These are phyloP conservation scores for Stenopsyche tienmushanensis DNA, from an alignment of 1,140 invertebrate species.

Conservation along the genomic window DNA sequence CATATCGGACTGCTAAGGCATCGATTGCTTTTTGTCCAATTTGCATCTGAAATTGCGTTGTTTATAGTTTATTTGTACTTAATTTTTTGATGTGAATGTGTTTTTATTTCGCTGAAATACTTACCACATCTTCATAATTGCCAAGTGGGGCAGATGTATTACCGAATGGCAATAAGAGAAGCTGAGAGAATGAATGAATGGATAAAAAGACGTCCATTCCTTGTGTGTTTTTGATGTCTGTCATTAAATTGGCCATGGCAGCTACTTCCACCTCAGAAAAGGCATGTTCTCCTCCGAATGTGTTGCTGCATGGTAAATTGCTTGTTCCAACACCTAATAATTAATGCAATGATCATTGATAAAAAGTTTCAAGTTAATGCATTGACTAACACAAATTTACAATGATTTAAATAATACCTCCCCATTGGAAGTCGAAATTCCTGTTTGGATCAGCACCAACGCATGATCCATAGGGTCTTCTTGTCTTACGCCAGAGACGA, in stretches of 20 bases:
- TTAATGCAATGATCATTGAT: too few species aligned
- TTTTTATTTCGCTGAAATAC: conserved; percentile 27
- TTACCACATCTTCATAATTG: conserved; percentile 61
- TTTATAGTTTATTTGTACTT: conserved; percentile 38
- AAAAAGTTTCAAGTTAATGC: background rate
- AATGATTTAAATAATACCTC: conserved; percentile 39
- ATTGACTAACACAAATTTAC: background rate
- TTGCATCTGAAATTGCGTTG: conserved; percentile 19
- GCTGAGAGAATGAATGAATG: conserved; percentile 63
- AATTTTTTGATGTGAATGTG: background rate
- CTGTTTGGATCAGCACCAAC: conserved; percentile 58
- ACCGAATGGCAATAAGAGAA: conserved; percentile 60
- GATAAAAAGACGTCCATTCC: conserved; percentile 57
- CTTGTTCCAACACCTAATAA: conserved; percentile 62
- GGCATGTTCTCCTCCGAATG: conserved; percentile 62
- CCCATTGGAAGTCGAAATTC: conserved; percentile 63
- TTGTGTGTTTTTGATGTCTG: conserved; percentile 42
- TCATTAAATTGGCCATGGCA: conserved; percentile 54
- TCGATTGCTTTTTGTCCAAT: conserved; percentile 53
- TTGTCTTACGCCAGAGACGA: conserved; percentile 73
- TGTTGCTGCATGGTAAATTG: conserved; percentile 57
- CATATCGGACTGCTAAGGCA: conserved; percentile 53
- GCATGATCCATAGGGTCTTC: conserved; percentile 44
- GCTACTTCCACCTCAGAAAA: conserved; percentile 69
- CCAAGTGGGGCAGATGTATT: conserved; percentile 52